Conservation (phyloP, 2,113 vertebrate species). For the Lepus timidus region DNA sequence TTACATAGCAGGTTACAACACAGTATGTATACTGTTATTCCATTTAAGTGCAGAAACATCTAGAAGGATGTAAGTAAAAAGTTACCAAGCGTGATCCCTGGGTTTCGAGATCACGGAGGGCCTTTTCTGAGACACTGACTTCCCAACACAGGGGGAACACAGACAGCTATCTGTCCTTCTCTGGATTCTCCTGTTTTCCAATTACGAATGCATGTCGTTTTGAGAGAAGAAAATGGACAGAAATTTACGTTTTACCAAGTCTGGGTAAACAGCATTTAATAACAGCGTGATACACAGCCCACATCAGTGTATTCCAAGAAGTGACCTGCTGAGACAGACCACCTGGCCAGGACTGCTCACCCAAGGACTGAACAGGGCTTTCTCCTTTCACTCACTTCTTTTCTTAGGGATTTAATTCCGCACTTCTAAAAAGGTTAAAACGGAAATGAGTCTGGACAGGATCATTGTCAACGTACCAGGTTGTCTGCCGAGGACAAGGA, state of each 20-base stretch:
- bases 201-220: neutral
- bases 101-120: neutral
- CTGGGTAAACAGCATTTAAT: conserved; percentile 6
- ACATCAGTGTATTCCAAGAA: neutral
- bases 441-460: neutral
- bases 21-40: neutral
- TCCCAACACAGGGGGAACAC: neutral
- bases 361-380: neutral
- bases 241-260: neutral
- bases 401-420: neutral
- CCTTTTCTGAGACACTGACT: neutral
- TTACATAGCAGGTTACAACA: neutral
- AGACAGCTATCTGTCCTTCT: neutral
- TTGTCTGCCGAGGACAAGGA: conserved; percentile 96
- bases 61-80: neutral
- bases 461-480: conserved; percentile 89
- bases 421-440: conserved; percentile 21
- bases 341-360: neutral
- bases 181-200: conserved; percentile 22
- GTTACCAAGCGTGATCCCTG: neutral
- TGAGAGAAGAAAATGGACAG: conserved; percentile 13
- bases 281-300: neutral
- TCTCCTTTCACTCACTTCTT: neutral
- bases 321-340: neutral
- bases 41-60: conserved; percentile 26